Conservation (phyloP, 2,888 invertebrate genomes). For the Euclidia mi region DNA sequence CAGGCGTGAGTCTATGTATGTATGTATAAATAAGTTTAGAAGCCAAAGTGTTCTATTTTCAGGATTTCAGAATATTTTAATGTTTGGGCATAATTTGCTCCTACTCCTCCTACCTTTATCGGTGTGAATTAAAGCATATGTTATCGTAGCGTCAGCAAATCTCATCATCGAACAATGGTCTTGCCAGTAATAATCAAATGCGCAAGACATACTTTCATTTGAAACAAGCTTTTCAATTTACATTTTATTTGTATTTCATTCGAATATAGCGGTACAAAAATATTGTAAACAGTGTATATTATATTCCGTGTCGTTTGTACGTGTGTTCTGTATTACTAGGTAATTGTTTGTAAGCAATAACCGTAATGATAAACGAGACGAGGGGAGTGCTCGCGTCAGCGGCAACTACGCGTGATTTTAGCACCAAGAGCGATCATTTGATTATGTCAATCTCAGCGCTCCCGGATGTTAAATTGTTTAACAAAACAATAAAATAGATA, state of each 20-base stretch:
- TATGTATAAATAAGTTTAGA: too few species aligned
- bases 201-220: slow-evolving; percentile 49
- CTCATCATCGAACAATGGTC: slow-evolving; percentile 8
- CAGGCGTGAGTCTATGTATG: too few species aligned
- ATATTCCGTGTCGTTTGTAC: slow-evolving; percentile 8
- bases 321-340: slow-evolving; percentile 12
- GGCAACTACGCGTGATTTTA: slow-evolving; percentile 48
- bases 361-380: slow-evolving; percentile 60
- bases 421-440: slow-evolving; percentile 52
- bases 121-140: not conserved
- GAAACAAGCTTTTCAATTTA: slow-evolving; percentile 50
- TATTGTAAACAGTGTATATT: slow-evolving; percentile 47
- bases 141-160: not conserved
- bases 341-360: slow-evolving; percentile 51
- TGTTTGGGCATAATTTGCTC: too few species aligned
- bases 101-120: too few species aligned
- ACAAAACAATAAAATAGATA: slow-evolving; percentile 51
- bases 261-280: slow-evolving; percentile 47
- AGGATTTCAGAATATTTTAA: too few species aligned
- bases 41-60: too few species aligned
- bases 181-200: slow-evolving; percentile 27
- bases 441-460: slow-evolving; percentile 57
- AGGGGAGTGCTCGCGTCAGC: slow-evolving; percentile 39
- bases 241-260: slow-evolving; percentile 59
- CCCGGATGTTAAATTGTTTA: slow-evolving; percentile 54